These are phyloP conservation scores for Indicator maculatus DNA, from an alignment of 2,113 vertebrate species.

Conservation along the genomic window DNA sequence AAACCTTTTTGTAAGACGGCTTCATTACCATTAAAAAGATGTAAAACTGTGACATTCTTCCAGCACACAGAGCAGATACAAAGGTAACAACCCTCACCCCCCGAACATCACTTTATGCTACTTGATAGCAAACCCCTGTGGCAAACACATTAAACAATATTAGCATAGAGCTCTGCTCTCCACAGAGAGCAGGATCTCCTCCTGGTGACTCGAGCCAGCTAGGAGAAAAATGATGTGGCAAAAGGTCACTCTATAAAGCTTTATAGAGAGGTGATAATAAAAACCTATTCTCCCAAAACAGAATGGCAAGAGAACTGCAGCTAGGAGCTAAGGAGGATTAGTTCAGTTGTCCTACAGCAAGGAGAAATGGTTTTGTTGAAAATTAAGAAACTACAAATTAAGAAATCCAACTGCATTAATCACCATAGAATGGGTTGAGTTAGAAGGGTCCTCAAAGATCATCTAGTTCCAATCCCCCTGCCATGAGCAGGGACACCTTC, in stretches of 20 bases:
- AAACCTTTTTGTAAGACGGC: slow-evolving; percentile 2
- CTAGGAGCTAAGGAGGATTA: background rate
- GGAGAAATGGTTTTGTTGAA: slow-evolving; percentile 26
- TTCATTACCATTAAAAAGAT: slow-evolving; percentile 59
- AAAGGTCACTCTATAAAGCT: slow-evolving; percentile 24
- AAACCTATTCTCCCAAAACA: slow-evolving; percentile 30
- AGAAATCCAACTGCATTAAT: slow-evolving; percentile 34
- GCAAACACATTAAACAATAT: slow-evolving; percentile 57
- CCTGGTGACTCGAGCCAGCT: background rate
- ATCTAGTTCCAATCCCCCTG: no score
- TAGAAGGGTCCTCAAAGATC: no score
- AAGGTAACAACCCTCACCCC: slow-evolving; percentile 41
- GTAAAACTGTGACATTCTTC: slow-evolving; percentile 16
- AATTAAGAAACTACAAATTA: slow-evolving; percentile 36
- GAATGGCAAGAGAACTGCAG: background rate
- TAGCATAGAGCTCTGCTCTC: slow-evolving; percentile 41
- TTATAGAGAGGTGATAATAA: background rate
- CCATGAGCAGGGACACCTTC: no score
- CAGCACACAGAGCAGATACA: slow-evolving; percentile 23
- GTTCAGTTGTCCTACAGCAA: background rate
- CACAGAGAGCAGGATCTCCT: background rate
- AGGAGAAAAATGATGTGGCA: background rate
- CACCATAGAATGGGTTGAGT: no score
- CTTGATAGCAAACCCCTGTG: slow-evolving; percentile 33
- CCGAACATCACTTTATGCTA: slow-evolving; percentile 14